Conservation (phyloP, 2,113 vertebrate genomes). For the Chionodraco myersi region DNA sequence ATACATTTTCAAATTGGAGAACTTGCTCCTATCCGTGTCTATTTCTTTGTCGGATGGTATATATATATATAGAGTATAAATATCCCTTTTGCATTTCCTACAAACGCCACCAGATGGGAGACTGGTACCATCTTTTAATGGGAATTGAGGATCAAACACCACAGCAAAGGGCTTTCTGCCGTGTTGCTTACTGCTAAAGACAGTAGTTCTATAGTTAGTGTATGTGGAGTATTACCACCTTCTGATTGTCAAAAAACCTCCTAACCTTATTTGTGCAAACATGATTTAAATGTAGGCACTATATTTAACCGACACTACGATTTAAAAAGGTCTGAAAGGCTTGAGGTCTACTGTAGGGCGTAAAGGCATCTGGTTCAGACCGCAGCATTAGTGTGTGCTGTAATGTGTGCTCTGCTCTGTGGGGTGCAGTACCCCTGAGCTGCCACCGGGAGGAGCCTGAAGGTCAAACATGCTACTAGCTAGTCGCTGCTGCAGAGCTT, state of each 20-base stretch:
- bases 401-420: constrained; percentile 5
- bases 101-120: constrained; percentile 68
- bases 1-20: too few relatives aligned
- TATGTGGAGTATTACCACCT: neutral
- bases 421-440: constrained; percentile 53
- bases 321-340: neutral
- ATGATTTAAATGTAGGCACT: neutral
- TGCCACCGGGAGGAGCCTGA: constrained; percentile 78
- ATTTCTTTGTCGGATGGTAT: too few relatives aligned
- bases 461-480: constrained; percentile 81
- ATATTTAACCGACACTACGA: neutral
- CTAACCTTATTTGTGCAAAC: neutral
- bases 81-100: constrained; percentile 38
- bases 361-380: constrained; percentile 26
- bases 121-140: constrained; percentile 7
- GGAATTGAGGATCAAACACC: constrained; percentile 12
- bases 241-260: neutral
- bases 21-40: too few relatives aligned
- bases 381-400: neutral
- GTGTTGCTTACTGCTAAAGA: neutral
- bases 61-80: too few relatives aligned
- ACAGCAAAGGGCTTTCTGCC: neutral
- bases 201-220: neutral
- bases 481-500: constrained; percentile 69
- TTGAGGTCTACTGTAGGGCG: neutral